Base-by-base conservation (phyloP, 2,888 invertebrate genomes). In the Auanema freiburgensis region DNA sequence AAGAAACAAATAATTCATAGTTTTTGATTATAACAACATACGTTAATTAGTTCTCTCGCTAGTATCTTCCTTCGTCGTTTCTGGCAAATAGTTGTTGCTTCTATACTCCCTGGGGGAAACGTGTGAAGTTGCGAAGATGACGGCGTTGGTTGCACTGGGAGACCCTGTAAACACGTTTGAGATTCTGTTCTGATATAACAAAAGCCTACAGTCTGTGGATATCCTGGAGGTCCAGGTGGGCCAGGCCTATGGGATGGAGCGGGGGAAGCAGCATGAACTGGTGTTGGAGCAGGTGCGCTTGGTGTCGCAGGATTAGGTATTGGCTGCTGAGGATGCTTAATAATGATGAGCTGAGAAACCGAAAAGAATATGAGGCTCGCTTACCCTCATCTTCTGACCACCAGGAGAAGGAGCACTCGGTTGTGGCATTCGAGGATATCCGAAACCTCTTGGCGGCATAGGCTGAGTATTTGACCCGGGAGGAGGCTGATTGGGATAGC, bases 71-170 rank as follows among this genome's bases (percentile, higher is more conserved):
- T 55, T 25, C 70, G 51, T 42, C 65, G 56, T 11, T 46, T 41
- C 57, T 73, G 73, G 21, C 69, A 63, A 18, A 66, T 64, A 1
- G 63, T 62, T 12, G 72, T 67, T n/a, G 79, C 79, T 64, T 80
- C 80, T 14, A 80, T 59, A n/a, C 64, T 63, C 8, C 71, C 72
- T 1, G 73, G 61, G 10, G 78, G 78, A 63, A 76, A 80, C 23
- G 66, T 60, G 49, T 71, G 74, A 14, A 50, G 60, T 12, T 52
- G 52, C 10, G 46, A 46, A 10, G 21, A 46, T 5, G 46, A 46
- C 3, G 21, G 16, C 10, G 46, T 10, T 16, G 46, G 21, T 18
- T 21, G 16, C 46, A 33, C 33, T 33, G 33, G 33, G 33, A 33
- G 33, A 33, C 33, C 33, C 33, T 33, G 8, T 33, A 1, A 46